These are phyloP conservation scores for Theristus sp. DNA, from an alignment of 2,888 invertebrate genomes.

Conservation along the genomic window DNA sequence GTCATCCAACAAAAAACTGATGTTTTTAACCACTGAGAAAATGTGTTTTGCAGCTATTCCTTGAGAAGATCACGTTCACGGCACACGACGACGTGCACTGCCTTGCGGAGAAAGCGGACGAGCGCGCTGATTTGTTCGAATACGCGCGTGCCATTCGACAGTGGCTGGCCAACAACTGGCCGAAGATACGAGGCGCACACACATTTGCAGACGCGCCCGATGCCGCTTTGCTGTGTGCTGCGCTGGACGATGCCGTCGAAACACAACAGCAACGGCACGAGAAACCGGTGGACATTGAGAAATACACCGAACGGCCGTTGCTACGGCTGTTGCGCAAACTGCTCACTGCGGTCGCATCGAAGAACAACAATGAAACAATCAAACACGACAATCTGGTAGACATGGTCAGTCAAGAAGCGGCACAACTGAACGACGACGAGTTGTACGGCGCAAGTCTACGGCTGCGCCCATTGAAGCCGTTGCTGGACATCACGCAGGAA, in stretches of 20 bases:
- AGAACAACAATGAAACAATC: too few species aligned
- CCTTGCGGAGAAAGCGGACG: background rate
- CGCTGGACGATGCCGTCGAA: too few species aligned
- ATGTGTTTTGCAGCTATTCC: background rate
- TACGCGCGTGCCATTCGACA: background rate
- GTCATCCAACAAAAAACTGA: too few species aligned
- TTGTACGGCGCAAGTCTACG: background rate
- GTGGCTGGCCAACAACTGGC: background rate
- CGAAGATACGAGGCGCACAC: background rate
- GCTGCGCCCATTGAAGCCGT: background rate
- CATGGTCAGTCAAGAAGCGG: too few species aligned
- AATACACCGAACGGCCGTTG: too few species aligned
- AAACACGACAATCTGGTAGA: too few species aligned
- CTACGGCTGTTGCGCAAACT: too few species aligned
- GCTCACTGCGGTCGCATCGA: too few species aligned
- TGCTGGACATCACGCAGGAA: background rate
- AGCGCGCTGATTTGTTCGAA: background rate
- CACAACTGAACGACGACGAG: background rate
- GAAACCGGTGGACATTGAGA: too few species aligned
- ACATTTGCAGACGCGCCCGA: background rate
- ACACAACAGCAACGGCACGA: too few species aligned
- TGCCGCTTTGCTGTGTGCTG: too few species aligned
- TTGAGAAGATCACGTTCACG: background rate
- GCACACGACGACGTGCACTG: background rate
- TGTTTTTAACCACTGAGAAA: too few species aligned